phyloP scores from a whole-genome alignment of 2,797 vertebrate species.

The Borostomias antarcticus region DNA sequence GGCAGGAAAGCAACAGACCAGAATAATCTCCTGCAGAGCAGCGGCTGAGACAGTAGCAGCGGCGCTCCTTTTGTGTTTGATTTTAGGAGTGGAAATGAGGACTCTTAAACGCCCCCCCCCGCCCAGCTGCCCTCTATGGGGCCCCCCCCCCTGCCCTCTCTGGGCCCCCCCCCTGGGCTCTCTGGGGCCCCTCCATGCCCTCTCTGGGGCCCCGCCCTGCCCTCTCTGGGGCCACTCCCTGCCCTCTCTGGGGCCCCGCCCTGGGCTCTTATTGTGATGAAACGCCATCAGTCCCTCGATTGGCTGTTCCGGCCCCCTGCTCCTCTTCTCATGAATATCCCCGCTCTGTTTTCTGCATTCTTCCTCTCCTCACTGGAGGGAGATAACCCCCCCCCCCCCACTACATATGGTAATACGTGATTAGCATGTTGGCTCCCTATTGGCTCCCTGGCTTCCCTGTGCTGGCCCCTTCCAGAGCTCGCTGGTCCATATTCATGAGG shows the following conservation, averaged over 20 bases:
- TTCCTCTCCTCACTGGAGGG: slow-evolving; percentile 54
- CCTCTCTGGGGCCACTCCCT: too few relatives aligned
- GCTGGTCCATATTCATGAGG: slow-evolving; percentile 82
- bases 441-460: slow-evolving; percentile 61
- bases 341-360: slow-evolving; percentile 39
- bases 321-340: slow-evolving; percentile 65
- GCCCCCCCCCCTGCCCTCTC: too few relatives aligned
- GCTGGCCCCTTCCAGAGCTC: slow-evolving; percentile 76
- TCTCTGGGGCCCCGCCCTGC: too few relatives aligned
- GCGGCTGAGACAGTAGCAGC: slow-evolving; percentile 2
- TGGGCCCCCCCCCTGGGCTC: too few relatives aligned
- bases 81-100: slow-evolving; percentile 20
- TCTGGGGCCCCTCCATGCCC: too few relatives aligned
- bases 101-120: slow-evolving; percentile 19
- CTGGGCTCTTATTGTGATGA: slow-evolving; percentile 75
- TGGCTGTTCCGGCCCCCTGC: slow-evolving; percentile 53
- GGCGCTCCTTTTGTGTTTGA: slow-evolving; percentile 5
- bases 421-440: slow-evolving; percentile 57
- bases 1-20: slow-evolving; percentile 15
- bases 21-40: slow-evolving; percentile 8
- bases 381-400: slow-evolving; percentile 5
- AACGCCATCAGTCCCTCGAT: slow-evolving; percentile 71
- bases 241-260: too few relatives aligned
- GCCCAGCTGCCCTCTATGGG: slow-evolving; percentile 64
- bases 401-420: slow-evolving; percentile 45